Conservation (phyloP, 2,888 invertebrate genomes). For the Pseudanteris insignis region DNA sequence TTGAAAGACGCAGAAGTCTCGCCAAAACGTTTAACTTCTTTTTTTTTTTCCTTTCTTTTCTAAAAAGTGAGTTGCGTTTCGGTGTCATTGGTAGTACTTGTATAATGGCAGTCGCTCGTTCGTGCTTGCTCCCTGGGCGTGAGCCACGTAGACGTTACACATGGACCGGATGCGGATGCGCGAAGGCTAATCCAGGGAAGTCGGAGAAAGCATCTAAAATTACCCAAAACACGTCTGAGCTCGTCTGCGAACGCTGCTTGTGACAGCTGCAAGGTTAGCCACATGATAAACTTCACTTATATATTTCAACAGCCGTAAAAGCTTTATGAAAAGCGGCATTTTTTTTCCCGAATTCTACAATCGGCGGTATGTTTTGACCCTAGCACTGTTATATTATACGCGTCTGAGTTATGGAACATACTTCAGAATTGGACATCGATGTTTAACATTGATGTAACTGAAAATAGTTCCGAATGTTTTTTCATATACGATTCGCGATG, state of each 20-base stretch:
- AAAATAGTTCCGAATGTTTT: too few relatives aligned
- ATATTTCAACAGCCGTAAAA: slow-evolving; percentile 30
- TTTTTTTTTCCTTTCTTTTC: too few relatives aligned
- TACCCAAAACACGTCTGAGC: slow-evolving; percentile 36
- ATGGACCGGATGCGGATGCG: slow-evolving; percentile 39
- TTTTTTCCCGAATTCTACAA: slow-evolving; percentile 16
- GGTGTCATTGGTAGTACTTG: slow-evolving; percentile 8
- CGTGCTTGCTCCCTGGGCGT: slow-evolving; percentile 16
- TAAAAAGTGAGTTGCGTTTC: slow-evolving; percentile 23
- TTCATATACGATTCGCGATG: too few relatives aligned
- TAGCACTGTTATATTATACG: too few relatives aligned
- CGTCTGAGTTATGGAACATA: too few relatives aligned
- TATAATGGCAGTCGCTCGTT: slow-evolving; percentile 8
- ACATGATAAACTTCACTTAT: slow-evolving; percentile 34
- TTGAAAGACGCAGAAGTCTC: too few relatives aligned
- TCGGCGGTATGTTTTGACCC: too few relatives aligned
- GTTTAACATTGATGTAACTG: too few relatives aligned
- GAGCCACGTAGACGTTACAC: slow-evolving; percentile 21
- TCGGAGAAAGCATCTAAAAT: slow-evolving; percentile 39
- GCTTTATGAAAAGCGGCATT: too few relatives aligned
- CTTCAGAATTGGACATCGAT: too few relatives aligned
- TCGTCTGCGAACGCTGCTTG: slow-evolving; percentile 28
- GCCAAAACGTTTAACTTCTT: too few relatives aligned
- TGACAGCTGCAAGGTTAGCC: slow-evolving; percentile 37
- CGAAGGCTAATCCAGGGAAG: slow-evolving; percentile 27